Base-by-base conservation (phyloP, 1,140 invertebrate genomes). In the Propsilocerus akamusi region DNA sequence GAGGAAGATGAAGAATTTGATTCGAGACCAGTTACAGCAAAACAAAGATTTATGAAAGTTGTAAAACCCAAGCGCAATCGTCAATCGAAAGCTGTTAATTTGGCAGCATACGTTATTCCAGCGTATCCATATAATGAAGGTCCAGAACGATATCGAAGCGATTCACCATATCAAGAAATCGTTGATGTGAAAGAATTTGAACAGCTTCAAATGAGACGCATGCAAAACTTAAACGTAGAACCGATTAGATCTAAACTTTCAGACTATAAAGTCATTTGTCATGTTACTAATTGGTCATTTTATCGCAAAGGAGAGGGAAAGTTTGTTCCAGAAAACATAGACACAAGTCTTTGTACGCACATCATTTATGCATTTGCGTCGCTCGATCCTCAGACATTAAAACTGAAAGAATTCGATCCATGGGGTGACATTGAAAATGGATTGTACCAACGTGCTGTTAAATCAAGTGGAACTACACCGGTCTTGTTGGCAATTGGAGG, bases 281-380 rank as follows among this genome's bases (percentile, higher is more conserved):
- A 92, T 57, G 73, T 90, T 56, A 86, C 86, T 2, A 92, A 81
- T 56, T 93, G 89, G 89, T 77, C 87, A 0, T 79, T 86, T 59
- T 88, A 90, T 58, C 72, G 90, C 41, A 83, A 84, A 55, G 79
- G 72, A 0, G 79, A 83, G 51, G 87, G 81, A 7, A 81, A 85
- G 64, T 92, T 87, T 61, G 79, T 83, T 0, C 89, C 89, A 0
- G 88, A 92, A 67, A 74, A 87, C 54, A 65, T 94, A 1, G 83
- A 92, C 57, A 71, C 78, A 0, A 66, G 69, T 32, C 71, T 94
- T 0, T 95, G 91, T 58, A 90, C 87, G 0, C 86, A 92, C 55
- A 69, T 95, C 3, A 73, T 95, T 11, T 95, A 94, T 56, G 86
- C 90, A 0, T 95, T 91, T 62, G 86, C 86, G n/a, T 80, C 79